phyloP scores from a whole-genome alignment of 2,888 invertebrate genomes.

The Sphinx pinastri region DNA sequence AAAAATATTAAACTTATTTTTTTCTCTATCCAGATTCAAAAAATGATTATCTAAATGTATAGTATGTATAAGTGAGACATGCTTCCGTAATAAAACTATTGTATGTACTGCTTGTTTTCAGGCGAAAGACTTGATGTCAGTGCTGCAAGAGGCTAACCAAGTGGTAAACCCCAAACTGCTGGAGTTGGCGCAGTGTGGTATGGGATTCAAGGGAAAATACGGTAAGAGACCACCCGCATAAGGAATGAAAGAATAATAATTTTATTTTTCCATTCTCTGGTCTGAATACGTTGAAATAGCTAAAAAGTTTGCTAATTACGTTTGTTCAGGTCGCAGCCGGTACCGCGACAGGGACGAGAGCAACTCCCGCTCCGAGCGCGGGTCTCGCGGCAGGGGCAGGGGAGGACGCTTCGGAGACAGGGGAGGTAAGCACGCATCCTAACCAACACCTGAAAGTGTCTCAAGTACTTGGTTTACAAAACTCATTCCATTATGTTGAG shows the following conservation, averaged over 20 bases:
- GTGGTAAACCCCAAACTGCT: slow-evolving; percentile 94
- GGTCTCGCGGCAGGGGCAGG: slow-evolving; percentile 37
- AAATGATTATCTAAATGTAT: too few relatives aligned
- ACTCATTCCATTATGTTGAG: too few relatives aligned
- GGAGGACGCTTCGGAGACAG: slow-evolving; percentile 43
- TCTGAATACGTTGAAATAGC: too few relatives aligned
- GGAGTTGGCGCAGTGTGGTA: slow-evolving; percentile 87
- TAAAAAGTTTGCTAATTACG: background rate
- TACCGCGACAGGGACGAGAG: slow-evolving; percentile 77
- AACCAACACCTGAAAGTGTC: too few relatives aligned
- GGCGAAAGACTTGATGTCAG: slow-evolving; percentile 95
- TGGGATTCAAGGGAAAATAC: slow-evolving; percentile 79
- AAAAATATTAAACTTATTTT: too few relatives aligned
- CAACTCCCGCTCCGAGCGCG: slow-evolving; percentile 48
- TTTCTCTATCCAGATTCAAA: too few relatives aligned
- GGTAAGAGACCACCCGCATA: slow-evolving; percentile 47
- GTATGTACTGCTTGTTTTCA: slow-evolving; percentile 36
- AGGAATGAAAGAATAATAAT: too few relatives aligned
- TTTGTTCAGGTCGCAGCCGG: slow-evolving; percentile 60
- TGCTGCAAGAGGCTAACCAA: slow-evolving; percentile 97
- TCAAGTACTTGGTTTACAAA: too few relatives aligned
- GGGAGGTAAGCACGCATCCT: slow-evolving; percentile 40
- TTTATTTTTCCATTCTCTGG: too few relatives aligned
- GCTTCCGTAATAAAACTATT: background rate
- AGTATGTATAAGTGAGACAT: background rate